Base-by-base conservation (phyloP, 2,113 vertebrate genomes). In the Puffinus mauretanicus region DNA sequence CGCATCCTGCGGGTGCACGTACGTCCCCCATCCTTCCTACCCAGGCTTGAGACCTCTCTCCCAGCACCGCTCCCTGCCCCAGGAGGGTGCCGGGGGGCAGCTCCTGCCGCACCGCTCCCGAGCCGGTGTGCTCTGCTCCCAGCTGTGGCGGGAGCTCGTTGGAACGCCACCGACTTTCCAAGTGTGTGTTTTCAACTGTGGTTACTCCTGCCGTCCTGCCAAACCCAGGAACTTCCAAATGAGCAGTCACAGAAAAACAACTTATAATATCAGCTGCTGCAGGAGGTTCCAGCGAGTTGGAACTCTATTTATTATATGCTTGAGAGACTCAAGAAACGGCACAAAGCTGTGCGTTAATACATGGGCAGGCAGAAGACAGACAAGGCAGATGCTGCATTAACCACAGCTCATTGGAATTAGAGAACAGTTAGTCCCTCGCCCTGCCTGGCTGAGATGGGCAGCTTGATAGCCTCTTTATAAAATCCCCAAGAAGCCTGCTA, bases 281-380 rank as follows among this genome's bases (percentile, higher is more conserved):
- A 98, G 96, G 95, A 97, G 82, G 73, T 95, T 96, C 69, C 94
- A 94, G 96, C 0, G 88, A 91, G 89, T 61, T 96, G 96, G 83
- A 97, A 96, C 73, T 97, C 85, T 61, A 73, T 85, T 97, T 91
- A 92, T 96, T 95, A 70, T 54, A 79, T 93, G 96, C 97, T 93
- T 87, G 95, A 96, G 79, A 97, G 90, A 71, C 21, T 91, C 8
- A 7, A 0, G 25, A 79, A 95, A 69, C 6, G 8, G 72, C 66
- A 82, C 34, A 91, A 90, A 96, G 84, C 89, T 97, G 89, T 42
- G 69, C 29, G 21, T 96, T 97, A 96, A 97, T 95, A 96, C 95
- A 80, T 62, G 92, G 91, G 82, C 88, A 97, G 93, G 78, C 88
- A 96, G 60, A 79, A 97, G 97, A 95, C 93, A 90, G 97, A 90